Base-by-base conservation (phyloP, 2,113 vertebrate species). In the Neodontobutis hainanensis region DNA sequence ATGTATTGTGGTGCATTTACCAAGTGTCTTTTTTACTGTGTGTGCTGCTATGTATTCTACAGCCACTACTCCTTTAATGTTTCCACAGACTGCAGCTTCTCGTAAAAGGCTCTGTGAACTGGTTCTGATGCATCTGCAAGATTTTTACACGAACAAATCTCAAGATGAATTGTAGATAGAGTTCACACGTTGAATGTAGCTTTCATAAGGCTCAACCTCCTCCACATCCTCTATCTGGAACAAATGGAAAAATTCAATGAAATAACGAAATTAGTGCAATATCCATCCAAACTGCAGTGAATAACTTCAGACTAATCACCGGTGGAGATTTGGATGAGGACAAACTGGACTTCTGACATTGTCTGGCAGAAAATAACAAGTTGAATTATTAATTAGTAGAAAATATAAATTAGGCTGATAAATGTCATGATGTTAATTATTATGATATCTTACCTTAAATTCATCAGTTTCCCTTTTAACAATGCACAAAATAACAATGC, bases 181-280 rank as follows among this genome's bases (percentile, higher is more conserved):
- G 87, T 94, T 94, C 12, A 89, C 89, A 59, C 92, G 87, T 68
- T 94, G 92, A 69, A 92, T 51, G 5, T 93, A 94, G 70, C 89
- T 91, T 44, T 88, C 92, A 7, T 93, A 92, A 0, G 92, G 91
- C 52, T 93, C 87, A 44, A 92, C 83, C 43, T 93, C 91, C 70
- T 93, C 93, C 52, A 88, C 85, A 15, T 91, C 83, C 61, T 84
- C 81, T 14, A 5, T 45, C 85, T 90, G 73, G 66, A 49, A 69
- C 49, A 64, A 8, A 12, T 2, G 61, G 0, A 61, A 4, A 12
- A 16, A n/a, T 16, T 45, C 55, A 15, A 45, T 15, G 4, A 55
- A 19, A 46, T 35, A 64, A 19, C 6, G 11, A 5, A 8, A 15
- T 27, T 4, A 16, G 35, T 55, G 8, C 27, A 46, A 5, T 10